Base-by-base conservation (phyloP, 2,797 vertebrate species). In the Melanotaenia nigrans region DNA sequence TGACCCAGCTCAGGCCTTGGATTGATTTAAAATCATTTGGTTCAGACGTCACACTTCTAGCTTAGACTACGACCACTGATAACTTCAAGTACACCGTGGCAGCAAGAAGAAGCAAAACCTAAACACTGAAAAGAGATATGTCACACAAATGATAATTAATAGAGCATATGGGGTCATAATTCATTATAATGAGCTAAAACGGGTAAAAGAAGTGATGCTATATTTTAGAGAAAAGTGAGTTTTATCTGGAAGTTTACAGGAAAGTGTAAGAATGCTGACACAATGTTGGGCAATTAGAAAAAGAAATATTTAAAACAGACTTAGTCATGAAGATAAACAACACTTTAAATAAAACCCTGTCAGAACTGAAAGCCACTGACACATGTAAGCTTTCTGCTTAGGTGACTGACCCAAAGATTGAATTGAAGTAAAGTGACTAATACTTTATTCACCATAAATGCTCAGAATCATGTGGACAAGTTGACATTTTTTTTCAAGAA, bases 61-160 rank as follows among this genome's bases (percentile, higher is more conserved):
- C 89, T 95, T 95, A 92, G 94, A 92, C 94, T 95, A 93, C 84
- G 36, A 28, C 61, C 55, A 3, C 82, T 78, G 94, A 95, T 94
- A 94, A 90, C 66, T 80, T 87, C 86, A 90, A 94, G 93, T 89
- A 93, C 89, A 74, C 73, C 11, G 70, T 82, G 83, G 85, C 82
- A 92, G 77, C 73, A 65, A 82, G 85, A 87, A 78, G 83, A 78
- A 8, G 53, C 81, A 61, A 38, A 87, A 91, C 81, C 83, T 89
- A 94, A 94, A 92, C 91, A 93, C 68, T 54, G 70, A 73, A 61
- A 84, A 83, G 73, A 76, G 62, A 85, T 70, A 71, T 89, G 86
- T 91, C 89, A 92, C 89, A 88, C 81, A 85, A 76, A 86, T 68
- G 63, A 84, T 90, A 83, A 90, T 65, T 87, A 68, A 90, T 85